Percentiles rank a stretch among this genome's conserved stretches.
phyloP scores from a whole-genome alignment of 2,113 vertebrate species.

The Megaceryle torquata region DNA sequence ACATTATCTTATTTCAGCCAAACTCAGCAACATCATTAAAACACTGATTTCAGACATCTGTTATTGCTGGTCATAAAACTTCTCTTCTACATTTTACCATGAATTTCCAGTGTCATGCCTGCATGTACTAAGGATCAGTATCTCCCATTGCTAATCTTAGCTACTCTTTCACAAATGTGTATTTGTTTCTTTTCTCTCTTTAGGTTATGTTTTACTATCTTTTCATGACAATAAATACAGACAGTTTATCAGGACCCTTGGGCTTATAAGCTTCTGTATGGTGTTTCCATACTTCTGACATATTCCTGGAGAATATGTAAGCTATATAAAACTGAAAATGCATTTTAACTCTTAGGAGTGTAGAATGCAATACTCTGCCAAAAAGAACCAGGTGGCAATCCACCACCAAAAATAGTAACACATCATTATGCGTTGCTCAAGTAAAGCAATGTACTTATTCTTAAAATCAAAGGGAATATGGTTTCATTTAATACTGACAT shows the following conservation, averaged over 20 bases:
- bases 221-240: neutral
- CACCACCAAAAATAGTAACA: neutral
- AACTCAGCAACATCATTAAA: neutral
- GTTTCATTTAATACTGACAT: neutral
- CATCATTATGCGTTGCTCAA: neutral
- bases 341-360: neutral
- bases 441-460: neutral
- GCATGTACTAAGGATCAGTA: neutral
- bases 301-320: neutral
- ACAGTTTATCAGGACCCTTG: neutral
- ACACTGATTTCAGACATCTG: neutral
- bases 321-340: neutral
- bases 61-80: neutral
- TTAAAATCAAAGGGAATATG: constrained; percentile 4
- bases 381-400: neutral
- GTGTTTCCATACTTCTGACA: neutral
- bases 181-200: neutral
- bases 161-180: neutral
- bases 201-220: neutral
- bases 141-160: neutral
- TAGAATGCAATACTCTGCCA: neutral
- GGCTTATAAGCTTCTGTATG: neutral
- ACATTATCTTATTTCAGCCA: neutral
- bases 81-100: neutral
- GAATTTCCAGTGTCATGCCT: neutral